These are phyloP conservation scores for Idaea straminata DNA, from an alignment of 2,888 invertebrate genomes.

Conservation along the genomic window DNA sequence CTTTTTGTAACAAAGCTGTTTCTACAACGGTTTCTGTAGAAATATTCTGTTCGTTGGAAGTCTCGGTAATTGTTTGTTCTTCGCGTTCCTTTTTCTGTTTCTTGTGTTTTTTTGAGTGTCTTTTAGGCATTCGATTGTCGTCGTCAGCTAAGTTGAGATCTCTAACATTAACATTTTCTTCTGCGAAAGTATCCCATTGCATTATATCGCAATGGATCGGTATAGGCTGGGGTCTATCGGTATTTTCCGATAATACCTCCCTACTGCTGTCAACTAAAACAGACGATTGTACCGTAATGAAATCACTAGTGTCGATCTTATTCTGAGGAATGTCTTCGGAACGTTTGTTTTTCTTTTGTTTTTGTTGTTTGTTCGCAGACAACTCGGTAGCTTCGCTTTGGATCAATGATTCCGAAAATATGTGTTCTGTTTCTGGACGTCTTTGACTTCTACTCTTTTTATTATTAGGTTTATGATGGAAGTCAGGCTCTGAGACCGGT, in stretches of 20 bases:
- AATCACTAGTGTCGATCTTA: slow-evolving; percentile 9
- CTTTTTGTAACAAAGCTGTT: background rate
- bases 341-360: slow-evolving; percentile 28
- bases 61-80: background rate
- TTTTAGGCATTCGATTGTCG: slow-evolving; percentile 11
- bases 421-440: slow-evolving; percentile 25
- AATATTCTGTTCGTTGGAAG: background rate
- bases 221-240: background rate
- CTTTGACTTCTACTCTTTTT: slow-evolving; percentile 49
- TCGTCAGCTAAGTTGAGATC: slow-evolving; percentile 28
- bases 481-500: slow-evolving; percentile 20
- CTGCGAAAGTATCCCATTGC: slow-evolving; percentile 24
- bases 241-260: background rate
- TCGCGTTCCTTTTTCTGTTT: slow-evolving; percentile 7
- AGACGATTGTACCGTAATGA: slow-evolving; percentile 29
- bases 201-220: slow-evolving; percentile 21
- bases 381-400: slow-evolving; percentile 23
- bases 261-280: slow-evolving; percentile 11
- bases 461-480: slow-evolving; percentile 39
- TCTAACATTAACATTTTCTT: slow-evolving; percentile 32
- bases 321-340: slow-evolving; percentile 15
- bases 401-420: slow-evolving; percentile 13
- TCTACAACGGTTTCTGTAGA: background rate
- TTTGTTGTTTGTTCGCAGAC: slow-evolving; percentile 20
- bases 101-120: slow-evolving; percentile 10